These are phyloP conservation scores for Campoplex capitator DNA, from an alignment of 2,888 invertebrate genomes.

Conservation along the genomic window DNA sequence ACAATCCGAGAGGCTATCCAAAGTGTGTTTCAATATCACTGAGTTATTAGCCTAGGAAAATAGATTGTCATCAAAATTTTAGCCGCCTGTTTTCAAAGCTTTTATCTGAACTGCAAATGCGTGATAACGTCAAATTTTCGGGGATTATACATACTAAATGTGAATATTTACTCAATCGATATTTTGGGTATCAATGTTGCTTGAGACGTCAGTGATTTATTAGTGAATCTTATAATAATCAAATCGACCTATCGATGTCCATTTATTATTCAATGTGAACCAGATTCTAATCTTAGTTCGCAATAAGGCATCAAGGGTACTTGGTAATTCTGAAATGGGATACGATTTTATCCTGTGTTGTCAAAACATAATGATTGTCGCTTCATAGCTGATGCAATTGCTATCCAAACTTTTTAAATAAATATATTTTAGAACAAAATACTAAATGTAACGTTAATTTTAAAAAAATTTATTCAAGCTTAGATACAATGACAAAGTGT, in stretches of 20 bases:
- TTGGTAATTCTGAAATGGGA: background rate
- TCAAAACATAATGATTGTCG: background rate
- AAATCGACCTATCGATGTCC: background rate
- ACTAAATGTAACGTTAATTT: background rate
- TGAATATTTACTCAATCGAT: slow-evolving; percentile 76
- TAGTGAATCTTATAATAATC: too few relatives aligned
- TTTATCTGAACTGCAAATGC: background rate
- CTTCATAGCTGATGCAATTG: too few relatives aligned
- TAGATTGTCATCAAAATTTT: background rate
- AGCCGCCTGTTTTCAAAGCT: background rate
- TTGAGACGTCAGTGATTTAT: slow-evolving; percentile 65
- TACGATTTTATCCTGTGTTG: background rate
- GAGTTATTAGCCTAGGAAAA: background rate
- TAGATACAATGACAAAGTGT: background rate
- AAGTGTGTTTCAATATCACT: background rate
- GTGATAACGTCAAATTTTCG: slow-evolving; percentile 12
- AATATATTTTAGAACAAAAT: background rate
- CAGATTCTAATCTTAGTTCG: background rate
- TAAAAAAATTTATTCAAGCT: background rate
- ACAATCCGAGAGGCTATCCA: background rate
- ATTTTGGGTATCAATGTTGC: slow-evolving; percentile 54
- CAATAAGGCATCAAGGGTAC: background rate
- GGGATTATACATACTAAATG: slow-evolving; percentile 71
- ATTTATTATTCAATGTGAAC: background rate
- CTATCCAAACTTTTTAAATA: background rate